Conservation (phyloP, 1,140 invertebrate species). For the Drosophila elegans region DNA sequence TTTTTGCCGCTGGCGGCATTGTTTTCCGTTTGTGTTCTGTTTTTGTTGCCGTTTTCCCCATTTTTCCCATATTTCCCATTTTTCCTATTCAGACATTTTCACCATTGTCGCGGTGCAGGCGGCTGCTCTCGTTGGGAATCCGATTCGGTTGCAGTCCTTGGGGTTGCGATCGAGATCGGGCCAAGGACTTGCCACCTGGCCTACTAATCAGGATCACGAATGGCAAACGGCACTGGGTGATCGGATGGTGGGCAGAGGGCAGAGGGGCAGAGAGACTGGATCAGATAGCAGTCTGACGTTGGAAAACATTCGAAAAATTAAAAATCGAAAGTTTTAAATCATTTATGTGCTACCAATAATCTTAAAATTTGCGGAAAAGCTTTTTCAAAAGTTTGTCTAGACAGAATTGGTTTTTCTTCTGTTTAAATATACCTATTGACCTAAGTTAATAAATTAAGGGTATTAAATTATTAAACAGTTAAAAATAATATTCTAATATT, state of each 20-base stretch:
- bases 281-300: neutral
- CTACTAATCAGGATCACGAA: slow-evolving; percentile 55
- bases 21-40: slow-evolving; percentile 11
- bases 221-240: neutral
- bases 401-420: too few relatives aligned
- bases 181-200: slow-evolving; percentile 57
- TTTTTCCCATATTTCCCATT: slow-evolving; percentile 3
- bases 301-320: neutral
- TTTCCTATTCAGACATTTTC: slow-evolving; percentile 23
- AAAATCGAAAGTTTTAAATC: neutral
- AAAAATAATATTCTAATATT: too few relatives aligned
- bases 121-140: slow-evolving; percentile 15
- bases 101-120: slow-evolving; percentile 39
- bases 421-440: too few relatives aligned
- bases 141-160: slow-evolving; percentile 8
- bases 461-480: too few relatives aligned
- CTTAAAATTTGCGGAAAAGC: neutral
- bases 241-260: too few relatives aligned
- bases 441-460: too few relatives aligned
- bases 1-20: slow-evolving; percentile 7
- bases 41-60: slow-evolving; percentile 33
- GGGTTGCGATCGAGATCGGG: slow-evolving; percentile 9
- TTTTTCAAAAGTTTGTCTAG: too few relatives aligned
- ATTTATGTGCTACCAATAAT: too few relatives aligned
- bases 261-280: neutral